Percentiles rank a stretch among this genome's conserved stretches.
phyloP scores from a whole-genome alignment of 2,797 vertebrate species.

The Chaetophractus vellerosus region DNA sequence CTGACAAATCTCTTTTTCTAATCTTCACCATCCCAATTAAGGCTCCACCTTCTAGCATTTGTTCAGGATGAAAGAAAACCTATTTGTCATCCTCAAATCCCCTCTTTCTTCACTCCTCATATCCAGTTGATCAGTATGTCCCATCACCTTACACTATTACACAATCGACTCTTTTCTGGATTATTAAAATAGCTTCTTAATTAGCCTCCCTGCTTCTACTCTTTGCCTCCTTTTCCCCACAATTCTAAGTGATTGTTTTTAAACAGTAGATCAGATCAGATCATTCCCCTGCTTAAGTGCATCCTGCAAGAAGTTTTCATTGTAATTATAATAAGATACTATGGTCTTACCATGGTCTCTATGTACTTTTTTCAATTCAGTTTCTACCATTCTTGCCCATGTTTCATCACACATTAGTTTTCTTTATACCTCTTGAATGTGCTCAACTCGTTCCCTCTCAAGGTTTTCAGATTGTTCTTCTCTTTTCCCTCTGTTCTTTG shows the following conservation, averaged over 20 bases:
- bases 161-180: background rate
- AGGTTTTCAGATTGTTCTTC: background rate
- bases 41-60: background rate
- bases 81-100: background rate
- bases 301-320: background rate
- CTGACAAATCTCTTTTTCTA: background rate
- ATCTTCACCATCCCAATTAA: background rate
- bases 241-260: background rate
- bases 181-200: background rate
- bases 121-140: background rate
- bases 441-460: background rate
- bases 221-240: background rate
- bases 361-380: background rate
- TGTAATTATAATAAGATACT: background rate
- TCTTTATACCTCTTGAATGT: background rate
- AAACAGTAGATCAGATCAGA: background rate
- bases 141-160: background rate
- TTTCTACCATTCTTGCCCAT: background rate
- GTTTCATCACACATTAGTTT: background rate
- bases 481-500: background rate
- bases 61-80: slow-evolving; percentile 8
- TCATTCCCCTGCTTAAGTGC: background rate
- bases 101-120: background rate
- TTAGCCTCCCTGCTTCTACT: background rate
- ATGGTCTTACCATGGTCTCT: background rate